These are phyloP conservation scores for Macropis europaea DNA, from an alignment of 2,888 invertebrate genomes.

Conservation along the genomic window DNA sequence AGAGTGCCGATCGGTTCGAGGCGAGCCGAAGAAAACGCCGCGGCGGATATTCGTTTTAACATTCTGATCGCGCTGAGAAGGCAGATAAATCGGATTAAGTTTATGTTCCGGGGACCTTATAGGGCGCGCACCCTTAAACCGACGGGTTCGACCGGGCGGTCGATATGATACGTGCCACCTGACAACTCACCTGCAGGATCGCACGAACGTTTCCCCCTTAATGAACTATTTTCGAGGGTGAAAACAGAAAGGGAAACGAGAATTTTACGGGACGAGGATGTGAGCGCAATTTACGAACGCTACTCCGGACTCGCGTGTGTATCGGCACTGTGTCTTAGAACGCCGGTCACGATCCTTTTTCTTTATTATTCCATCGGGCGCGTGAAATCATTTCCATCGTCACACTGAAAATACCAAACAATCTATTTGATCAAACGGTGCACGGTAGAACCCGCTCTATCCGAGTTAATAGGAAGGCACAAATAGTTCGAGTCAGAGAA, in stretches of 20 bases:
- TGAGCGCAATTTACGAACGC: neutral
- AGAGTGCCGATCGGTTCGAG: conserved; percentile 14
- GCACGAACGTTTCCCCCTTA: conserved; percentile 11
- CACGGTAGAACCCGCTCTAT: too few species aligned
- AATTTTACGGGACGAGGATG: neutral
- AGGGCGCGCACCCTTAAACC: conserved; percentile 27
- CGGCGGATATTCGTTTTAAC: conserved; percentile 37
- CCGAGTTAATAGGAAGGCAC: too few species aligned
- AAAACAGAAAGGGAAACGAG: neutral
- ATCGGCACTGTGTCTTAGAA: too few species aligned
- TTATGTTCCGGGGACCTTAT: conserved; percentile 39
- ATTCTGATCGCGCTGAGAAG: conserved; percentile 49
- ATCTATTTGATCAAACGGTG: too few species aligned
- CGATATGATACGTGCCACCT: conserved; percentile 25
- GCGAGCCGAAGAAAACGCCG: neutral
- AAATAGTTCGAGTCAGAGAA: too few species aligned
- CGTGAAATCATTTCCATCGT: too few species aligned
- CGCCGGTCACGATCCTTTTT: too few species aligned
- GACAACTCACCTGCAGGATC: conserved; percentile 32
- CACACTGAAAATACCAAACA: too few species aligned
- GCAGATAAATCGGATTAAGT: conserved; percentile 60
- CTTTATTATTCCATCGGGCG: too few species aligned
- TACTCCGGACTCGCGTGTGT: neutral
- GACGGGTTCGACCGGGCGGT: conserved; percentile 39
- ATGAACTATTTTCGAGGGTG: conserved; percentile 12